Percentiles rank a stretch among this genome's conserved stretches.
phyloP scores from a whole-genome alignment of 2,888 invertebrate species.

The Hipparchia semele region DNA sequence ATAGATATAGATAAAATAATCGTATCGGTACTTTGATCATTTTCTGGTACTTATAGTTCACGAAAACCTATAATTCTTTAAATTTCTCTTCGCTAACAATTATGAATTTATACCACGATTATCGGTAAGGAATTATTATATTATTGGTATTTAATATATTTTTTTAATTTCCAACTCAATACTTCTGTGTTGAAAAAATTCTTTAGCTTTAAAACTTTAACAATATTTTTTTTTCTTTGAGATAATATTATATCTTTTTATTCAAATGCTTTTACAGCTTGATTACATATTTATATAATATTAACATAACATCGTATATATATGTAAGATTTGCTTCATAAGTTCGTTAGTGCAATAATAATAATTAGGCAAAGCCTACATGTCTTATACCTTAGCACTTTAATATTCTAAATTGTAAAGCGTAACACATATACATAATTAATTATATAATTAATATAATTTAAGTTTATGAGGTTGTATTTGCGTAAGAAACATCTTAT shows the following conservation, averaged over 20 bases:
- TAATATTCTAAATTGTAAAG: constrained; percentile 48
- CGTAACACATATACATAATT: constrained; percentile 31
- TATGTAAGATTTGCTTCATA: constrained; percentile 67
- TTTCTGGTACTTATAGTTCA: no score
- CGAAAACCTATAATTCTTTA: no score
- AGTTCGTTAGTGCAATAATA: constrained; percentile 80
- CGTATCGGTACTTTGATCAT: no score
- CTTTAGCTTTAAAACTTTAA: constrained; percentile 18
- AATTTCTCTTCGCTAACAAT: no score
- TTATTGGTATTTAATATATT: background rate
- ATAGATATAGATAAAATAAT: no score
- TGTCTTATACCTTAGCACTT: constrained; percentile 71
- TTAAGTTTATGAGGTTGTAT: constrained; percentile 29
- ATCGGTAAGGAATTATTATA: background rate
- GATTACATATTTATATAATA: background rate
- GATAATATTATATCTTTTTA: constrained; percentile 43
- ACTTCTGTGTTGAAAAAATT: background rate
- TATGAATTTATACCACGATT: constrained; percentile 2
- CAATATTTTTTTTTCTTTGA: constrained; percentile 59
- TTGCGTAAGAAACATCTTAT: constrained; percentile 25
- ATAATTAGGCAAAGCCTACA: constrained; percentile 81
- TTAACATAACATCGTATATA: constrained; percentile 25
- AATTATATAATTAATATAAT: constrained; percentile 17
- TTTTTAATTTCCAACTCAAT: no score
- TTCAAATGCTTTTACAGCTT: constrained; percentile 6